Evolutionary conservation across 1,140 invertebrate species (phyloP).

Genomic region (Diabrotica virgifera): DNA sequence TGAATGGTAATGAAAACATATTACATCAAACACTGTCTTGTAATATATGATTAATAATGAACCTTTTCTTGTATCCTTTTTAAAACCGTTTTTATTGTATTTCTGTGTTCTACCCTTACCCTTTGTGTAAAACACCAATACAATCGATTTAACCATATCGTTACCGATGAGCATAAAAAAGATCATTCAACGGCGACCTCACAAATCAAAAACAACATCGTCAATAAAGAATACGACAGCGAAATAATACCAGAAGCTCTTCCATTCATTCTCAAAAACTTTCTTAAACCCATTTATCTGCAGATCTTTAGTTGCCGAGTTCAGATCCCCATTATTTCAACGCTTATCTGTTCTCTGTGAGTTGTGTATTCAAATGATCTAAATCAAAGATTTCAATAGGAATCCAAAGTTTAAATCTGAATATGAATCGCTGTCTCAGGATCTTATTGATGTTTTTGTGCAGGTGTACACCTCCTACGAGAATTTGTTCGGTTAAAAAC

Average conservation of each 20-base stretch:
- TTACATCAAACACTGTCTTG: too few species aligned
- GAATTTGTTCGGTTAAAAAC: not conserved
- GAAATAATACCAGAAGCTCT: slow-evolving; percentile 14
- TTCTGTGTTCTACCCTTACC: too few species aligned
- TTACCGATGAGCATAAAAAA: too few species aligned
- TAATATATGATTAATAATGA: too few species aligned
- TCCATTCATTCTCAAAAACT: slow-evolving; percentile 2
- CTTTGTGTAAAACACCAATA: too few species aligned
- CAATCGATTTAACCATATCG: too few species aligned
- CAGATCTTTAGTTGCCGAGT: slow-evolving; percentile 12
- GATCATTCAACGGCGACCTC: too few species aligned
- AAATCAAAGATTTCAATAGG: slow-evolving; percentile 22
- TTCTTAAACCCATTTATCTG: slow-evolving; percentile 20
- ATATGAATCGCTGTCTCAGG: slow-evolving; percentile 11
- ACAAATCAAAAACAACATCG: not conserved
- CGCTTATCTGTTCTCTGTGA: slow-evolving; percentile 6
- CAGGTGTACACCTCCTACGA: slow-evolving; percentile 14
- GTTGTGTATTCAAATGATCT: slow-evolving; percentile 19
- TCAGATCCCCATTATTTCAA: slow-evolving; percentile 14
- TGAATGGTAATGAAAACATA: too few species aligned
- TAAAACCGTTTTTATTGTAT: too few species aligned
- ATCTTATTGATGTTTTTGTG: slow-evolving; percentile 16
- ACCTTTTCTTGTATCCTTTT: too few species aligned
- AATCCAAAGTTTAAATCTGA: slow-evolving; percentile 21
- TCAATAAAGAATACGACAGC: slow-evolving; percentile 13